Evolutionary conservation across 2,888 invertebrate species (phyloP).

Genomic region (Parnassius smintheus): DNA sequence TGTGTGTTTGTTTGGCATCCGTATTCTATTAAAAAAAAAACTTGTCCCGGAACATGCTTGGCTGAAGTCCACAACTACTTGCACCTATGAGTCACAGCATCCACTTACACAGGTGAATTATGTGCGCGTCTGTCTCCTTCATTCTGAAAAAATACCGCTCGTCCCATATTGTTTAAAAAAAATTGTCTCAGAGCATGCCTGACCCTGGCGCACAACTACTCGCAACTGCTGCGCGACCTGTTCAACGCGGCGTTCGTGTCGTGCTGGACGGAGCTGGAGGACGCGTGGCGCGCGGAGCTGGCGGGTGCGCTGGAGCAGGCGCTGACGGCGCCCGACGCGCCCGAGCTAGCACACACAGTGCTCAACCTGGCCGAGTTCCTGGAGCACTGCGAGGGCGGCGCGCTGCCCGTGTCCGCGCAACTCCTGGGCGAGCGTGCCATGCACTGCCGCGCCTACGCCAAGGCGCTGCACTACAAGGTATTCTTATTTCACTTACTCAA

Average conservation of each 20-base stretch:
- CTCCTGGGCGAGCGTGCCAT: slow-evolving; percentile 96
- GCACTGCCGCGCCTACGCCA: slow-evolving; percentile 91
- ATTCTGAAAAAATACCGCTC: too few species aligned
- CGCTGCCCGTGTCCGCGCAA: slow-evolving; percentile 93
- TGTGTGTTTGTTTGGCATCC: too few species aligned
- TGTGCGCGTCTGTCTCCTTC: too few species aligned
- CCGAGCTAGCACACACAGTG: slow-evolving; percentile 97
- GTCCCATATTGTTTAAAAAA: too few species aligned
- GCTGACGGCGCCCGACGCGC: slow-evolving; percentile 94
- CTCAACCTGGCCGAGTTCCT: slow-evolving; percentile 99
- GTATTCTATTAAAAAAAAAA: too few species aligned
- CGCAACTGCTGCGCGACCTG: slow-evolving; percentile 95
- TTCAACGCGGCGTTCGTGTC: slow-evolving; percentile 99
- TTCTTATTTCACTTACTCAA: background rate
- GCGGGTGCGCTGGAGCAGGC: slow-evolving; percentile 94
- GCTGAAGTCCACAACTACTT: too few species aligned
- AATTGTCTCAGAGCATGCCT: slow-evolving; percentile 87
- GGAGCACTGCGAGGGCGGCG: slow-evolving; percentile 99
- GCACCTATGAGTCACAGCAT: too few species aligned
- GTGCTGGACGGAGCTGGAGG: slow-evolving; percentile 97
- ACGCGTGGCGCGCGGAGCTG: slow-evolving; percentile 90
- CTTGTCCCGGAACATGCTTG: too few species aligned
- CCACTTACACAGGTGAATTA: too few species aligned
- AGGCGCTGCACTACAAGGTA: slow-evolving; percentile 83
- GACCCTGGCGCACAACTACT: slow-evolving; percentile 95